These are phyloP conservation scores for Sycophila texana DNA, from an alignment of 2,888 invertebrate genomes.

Conservation along the genomic window DNA sequence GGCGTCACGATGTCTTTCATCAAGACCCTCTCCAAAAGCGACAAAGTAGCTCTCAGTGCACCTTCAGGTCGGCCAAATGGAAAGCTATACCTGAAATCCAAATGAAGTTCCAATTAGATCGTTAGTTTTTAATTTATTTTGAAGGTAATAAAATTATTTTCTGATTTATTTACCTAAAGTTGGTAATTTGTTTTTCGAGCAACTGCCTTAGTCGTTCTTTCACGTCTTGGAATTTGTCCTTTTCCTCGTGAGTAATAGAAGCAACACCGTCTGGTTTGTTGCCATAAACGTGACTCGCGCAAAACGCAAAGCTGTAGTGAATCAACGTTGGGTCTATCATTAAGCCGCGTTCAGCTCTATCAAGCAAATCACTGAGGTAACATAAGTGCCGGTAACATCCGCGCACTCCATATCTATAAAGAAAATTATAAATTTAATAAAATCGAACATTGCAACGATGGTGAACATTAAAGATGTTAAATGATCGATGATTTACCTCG, in stretches of 20 bases:
- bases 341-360: slow-evolving; percentile 93
- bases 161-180: slow-evolving; percentile 87
- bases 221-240: slow-evolving; percentile 97
- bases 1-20: slow-evolving; percentile 99
- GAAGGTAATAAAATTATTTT: background rate
- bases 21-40: slow-evolving; percentile 95
- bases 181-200: slow-evolving; percentile 98
- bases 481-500: slow-evolving; percentile 76
- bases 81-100: slow-evolving; percentile 89
- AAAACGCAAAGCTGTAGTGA: slow-evolving; percentile 99
- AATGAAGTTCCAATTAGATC: background rate
- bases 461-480: background rate
- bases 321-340: slow-evolving; percentile 99
- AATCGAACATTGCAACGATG: background rate
- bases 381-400: slow-evolving; percentile 98
- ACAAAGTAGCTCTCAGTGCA: slow-evolving; percentile 96
- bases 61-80: slow-evolving; percentile 99
- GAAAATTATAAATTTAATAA: background rate
- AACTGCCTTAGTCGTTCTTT: slow-evolving; percentile 95
- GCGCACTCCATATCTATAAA: slow-evolving; percentile 90
- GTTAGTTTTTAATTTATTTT: background rate
- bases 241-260: slow-evolving; percentile 98
- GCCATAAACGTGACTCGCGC: slow-evolving; percentile 99
- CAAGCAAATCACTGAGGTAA: slow-evolving; percentile 95
- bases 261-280: slow-evolving; percentile 99